Base-by-base conservation (phyloP, 2,797 vertebrate species). In the Microctenopoma steveboyesi region DNA sequence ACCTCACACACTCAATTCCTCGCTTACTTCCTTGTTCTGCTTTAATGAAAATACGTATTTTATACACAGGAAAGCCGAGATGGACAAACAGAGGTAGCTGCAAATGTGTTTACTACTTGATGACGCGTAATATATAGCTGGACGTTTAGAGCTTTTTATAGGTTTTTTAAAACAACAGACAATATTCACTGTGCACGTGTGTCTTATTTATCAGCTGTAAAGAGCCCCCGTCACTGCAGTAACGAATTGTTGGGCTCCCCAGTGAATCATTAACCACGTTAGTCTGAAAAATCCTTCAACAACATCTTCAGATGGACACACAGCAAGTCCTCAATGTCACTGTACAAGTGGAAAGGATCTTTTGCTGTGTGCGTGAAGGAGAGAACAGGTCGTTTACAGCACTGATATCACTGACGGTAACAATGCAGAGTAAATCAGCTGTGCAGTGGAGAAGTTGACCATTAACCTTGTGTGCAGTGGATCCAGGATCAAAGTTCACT, bases 401-500 rank as follows among this genome's bases (percentile, higher is more conserved):
- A 3, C 7, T 56, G 30, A 55, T 47, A 54, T 40, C 28, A 64
- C 45, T 10, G 15, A 54, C 47, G 13, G 42, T 70, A 60, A 33
- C 55, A 9, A 10, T 15, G 35, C 51, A 50, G 63, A 82, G 81
- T 55, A 39, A 80, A 69, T 85, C 81, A 71, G 30, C 66, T 61
- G 45, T 39, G 5, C 69, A 59, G 42, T 18, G 58, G 52, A 68
- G 56, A 76, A 87, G 92, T 94, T 94, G 90, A 93, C 92, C 92
- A 91, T 94, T 95, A 92, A 95, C 92, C 74, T 47, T 63, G 64
- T 77, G 40, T 15, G 57, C 78, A 49, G 76, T 58, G 57, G 77
- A 80, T 86, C 87, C 84, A 74, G 79, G 91, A 82, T 83, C 90
- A 93, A 93, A 93, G 93, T 92, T 93, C 93, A 92, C 51, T 74